Base-by-base conservation (phyloP, 2,888 invertebrate species). In the Sturmia bella region DNA sequence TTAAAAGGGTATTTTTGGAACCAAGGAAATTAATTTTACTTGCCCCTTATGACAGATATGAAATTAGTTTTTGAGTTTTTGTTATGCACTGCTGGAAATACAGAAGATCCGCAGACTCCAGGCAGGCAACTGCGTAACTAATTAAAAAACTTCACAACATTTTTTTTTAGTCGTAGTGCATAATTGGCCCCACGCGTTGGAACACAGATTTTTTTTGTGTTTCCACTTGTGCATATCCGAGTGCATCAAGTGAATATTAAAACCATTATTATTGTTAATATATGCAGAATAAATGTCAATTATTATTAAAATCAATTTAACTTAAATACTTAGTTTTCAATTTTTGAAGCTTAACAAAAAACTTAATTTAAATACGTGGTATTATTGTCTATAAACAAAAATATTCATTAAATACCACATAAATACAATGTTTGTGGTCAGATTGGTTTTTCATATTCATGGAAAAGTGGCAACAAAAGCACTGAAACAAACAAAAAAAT, bases 351-450 rank as follows among this genome's bases (percentile, higher is more conserved):
- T 70, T 57, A 61, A 43, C 41, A 74, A 70, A 70, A 64, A 70
- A 64, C 48, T 63, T 21, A 64, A 56, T 41, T 48, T 50, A 64
- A 77, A 70, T 63, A 63, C 63, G 70, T 37, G 64, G 63, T 50
- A 32, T 57, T 64, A 57, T 70, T 70, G 57, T 70, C 70, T 50
- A 68, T 66, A 76, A 72, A 66, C 27, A 76, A 41, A 77, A 64
- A 77, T 64, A 45, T 64, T 43, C 52, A 77, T 68, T 73, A 45
- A 64, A 69, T 45, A 74, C 77, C 73, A 48, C 73, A 77, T 68
- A 69, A 80, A 81, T 69, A 74, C 72, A 77, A 81, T 74, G 63
- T 77, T 69, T 69, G 73, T 41, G 57, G 76, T 70, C 43, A 13
- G 4, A 59, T 63, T 70, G 80, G 37, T 69, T 70, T 57, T 70